phyloP scores from a whole-genome alignment of 2,113 vertebrate genomes.

The Typhlomys cinereus region DNA sequence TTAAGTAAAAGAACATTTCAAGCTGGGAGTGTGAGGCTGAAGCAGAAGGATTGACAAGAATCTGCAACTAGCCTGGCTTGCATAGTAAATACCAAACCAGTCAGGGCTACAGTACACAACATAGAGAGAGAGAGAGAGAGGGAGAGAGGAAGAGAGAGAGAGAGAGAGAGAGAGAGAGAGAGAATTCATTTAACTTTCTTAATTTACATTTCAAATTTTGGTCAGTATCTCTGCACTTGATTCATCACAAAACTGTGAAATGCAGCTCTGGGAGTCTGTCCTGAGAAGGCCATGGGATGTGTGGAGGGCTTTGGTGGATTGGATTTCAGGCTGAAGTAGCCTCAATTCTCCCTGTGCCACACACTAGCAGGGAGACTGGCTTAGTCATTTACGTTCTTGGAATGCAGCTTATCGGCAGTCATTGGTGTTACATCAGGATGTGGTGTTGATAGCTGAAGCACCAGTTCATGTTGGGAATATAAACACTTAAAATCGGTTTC shows the following conservation, averaged over 20 bases:
- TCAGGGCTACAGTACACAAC: too few species aligned
- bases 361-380: neutral
- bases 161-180: too few species aligned
- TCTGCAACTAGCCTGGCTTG: too few species aligned
- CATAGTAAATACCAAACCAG: too few species aligned
- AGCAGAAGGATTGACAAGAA: too few species aligned
- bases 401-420: too few species aligned
- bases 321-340: neutral
- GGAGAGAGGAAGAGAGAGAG: too few species aligned
- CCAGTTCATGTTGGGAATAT: neutral
- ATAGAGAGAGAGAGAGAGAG: too few species aligned
- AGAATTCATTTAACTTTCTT: too few species aligned
- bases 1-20: neutral
- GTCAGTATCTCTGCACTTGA: neutral
- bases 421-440: neutral
- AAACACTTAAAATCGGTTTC: neutral
- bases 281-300: neutral
- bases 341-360: neutral
- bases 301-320: too few species aligned
- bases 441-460: neutral
- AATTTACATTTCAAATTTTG: constrained; percentile 25
- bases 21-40: too few species aligned
- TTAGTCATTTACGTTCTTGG: neutral
- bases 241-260: neutral
- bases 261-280: neutral